A percentile compares a stretch with the other conserved stretches of the same genome.
These are phyloP conservation scores for Sardina pilchardus DNA, from an alignment of 2,113 vertebrate species.

Conservation along the genomic window DNA sequence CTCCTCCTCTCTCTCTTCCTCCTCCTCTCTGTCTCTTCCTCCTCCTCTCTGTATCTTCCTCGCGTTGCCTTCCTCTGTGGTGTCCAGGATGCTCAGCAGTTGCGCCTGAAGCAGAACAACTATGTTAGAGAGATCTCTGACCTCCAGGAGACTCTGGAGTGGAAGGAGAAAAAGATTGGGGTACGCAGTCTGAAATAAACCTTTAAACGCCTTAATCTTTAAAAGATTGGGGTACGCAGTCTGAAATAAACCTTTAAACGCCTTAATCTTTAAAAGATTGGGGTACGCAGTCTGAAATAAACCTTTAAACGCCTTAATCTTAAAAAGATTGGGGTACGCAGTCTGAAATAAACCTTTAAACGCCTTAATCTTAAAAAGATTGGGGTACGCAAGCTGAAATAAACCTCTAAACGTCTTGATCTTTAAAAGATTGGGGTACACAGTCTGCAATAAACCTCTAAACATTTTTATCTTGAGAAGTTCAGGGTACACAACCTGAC, in stretches of 20 bases:
- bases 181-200: slow-evolving; percentile 71
- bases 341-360: slow-evolving; percentile 59
- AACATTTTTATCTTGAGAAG: no score
- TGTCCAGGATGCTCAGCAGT: slow-evolving; percentile 84
- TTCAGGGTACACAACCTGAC: slow-evolving; percentile 67
- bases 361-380: no score
- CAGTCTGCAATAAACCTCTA: slow-evolving; percentile 56
- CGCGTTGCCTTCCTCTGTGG: slow-evolving; percentile 54
- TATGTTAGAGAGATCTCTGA: slow-evolving; percentile 85
- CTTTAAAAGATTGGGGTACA: slow-evolving; percentile 54
- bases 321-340: slow-evolving; percentile 85
- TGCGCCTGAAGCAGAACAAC: slow-evolving; percentile 79
- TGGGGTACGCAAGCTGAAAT: slow-evolving; percentile 68
- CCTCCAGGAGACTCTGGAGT: slow-evolving; percentile 92
- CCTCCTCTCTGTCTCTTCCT: slow-evolving; percentile 39
- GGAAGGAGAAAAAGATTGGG: slow-evolving; percentile 95
- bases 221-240: slow-evolving; percentile 83
- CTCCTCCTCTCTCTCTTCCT: slow-evolving; percentile 31
- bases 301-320: no score
- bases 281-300: slow-evolving; percentile 74
- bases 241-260: slow-evolving; percentile 58
- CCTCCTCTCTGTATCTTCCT: slow-evolving; percentile 53
- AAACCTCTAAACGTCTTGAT: no score
- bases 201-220: slow-evolving; percentile 39
- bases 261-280: slow-evolving; percentile 77